Evolutionary conservation across 2,113 vertebrate genomes (phyloP).

Genomic region (Orthonyx spaldingii): DNA sequence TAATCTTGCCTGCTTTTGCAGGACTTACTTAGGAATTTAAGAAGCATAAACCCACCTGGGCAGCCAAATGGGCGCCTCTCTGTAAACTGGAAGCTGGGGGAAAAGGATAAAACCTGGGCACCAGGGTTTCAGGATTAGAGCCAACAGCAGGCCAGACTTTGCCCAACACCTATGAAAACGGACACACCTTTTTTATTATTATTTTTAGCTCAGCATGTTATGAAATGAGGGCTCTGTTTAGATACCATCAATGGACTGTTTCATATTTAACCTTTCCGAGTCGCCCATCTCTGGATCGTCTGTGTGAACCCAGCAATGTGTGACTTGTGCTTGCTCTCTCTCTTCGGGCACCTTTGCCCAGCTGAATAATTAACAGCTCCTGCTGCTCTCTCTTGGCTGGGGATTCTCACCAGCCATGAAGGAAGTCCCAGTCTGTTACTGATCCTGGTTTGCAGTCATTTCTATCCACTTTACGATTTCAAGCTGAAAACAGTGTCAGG

Average conservation of each 20-base stretch:
- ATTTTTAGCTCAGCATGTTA: not conserved
- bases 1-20: not conserved
- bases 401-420: not conserved
- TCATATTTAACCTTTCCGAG: not conserved
- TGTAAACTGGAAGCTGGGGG: not conserved
- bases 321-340: not conserved
- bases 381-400: not conserved
- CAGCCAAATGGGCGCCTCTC: not conserved
- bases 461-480: not conserved
- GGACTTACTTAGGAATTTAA: not conserved
- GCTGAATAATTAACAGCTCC: not conserved
- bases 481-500: not conserved
- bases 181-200: not conserved
- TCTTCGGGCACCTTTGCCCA: not conserved
- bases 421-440: not conserved
- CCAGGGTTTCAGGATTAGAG: not conserved
- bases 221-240: not conserved
- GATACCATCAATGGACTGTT: not conserved
- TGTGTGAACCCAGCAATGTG: not conserved
- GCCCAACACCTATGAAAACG: not conserved
- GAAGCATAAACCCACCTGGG: not conserved
- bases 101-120: not conserved
- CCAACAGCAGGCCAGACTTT: not conserved
- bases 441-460: not conserved
- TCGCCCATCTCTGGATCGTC: accelerated